Base-by-base conservation (phyloP, 2,888 invertebrate species). In the Phania funesta region DNA sequence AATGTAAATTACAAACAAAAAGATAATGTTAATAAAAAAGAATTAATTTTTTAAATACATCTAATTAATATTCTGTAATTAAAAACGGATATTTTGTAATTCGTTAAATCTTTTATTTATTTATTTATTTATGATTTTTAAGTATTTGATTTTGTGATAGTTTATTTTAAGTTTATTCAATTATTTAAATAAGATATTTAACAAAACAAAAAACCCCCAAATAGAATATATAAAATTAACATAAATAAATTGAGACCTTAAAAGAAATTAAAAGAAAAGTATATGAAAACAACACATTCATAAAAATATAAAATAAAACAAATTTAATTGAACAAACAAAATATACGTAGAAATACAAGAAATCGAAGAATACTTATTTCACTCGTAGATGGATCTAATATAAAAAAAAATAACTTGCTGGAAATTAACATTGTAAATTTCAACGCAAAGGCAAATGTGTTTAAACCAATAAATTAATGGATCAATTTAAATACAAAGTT, bases 1-100 rank as follows among this genome's bases (percentile, higher is more conserved):
- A 87, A 91, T 91, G 91, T 91, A 90, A 89, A 87, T 68, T 64
- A 1, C 44, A 41, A 46, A 35, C 24, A 20, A 2, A 60, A 16
- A 75, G 20, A 24, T 54, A 20, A 54, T 29, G 20, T 20, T 46
- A 60, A 79, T n/a, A 76, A 22, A 44, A 26, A 52, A 64, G 20
- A 11, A 60, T 3, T 3, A n/a, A 54, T 41, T 20, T 48, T 24
- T 62, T 22, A 35, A 62, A 38, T 46, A 50, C 48, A 41, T 32
- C 56, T 24, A 18, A 56, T 56, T 64, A 56, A 60, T 60, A 54
- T 38, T 26, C 58, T 56, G 32, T n/a, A 50, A 62, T 56, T 58
- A 48, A 41, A 60, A 71, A 54, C 9, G 13, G 18, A 41, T 16
- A 50, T 70, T 60, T 24, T 32, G 18, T 46, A 60, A 68, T 76